These are phyloP conservation scores for Marisa cornuarietis DNA, from an alignment of 1,140 invertebrate species.

Conservation along the genomic window DNA sequence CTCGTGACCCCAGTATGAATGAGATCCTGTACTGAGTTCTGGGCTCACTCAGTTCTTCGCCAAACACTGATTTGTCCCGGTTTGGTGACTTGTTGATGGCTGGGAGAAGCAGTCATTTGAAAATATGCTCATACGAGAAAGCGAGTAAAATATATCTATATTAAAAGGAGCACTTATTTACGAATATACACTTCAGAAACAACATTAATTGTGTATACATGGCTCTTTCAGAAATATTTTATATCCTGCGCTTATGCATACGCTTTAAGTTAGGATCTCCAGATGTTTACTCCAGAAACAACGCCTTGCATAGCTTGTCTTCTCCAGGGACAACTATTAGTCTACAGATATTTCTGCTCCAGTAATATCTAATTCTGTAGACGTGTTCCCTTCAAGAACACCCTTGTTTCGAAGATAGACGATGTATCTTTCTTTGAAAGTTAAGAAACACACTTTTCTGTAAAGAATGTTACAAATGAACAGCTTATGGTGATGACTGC, in stretches of 20 bases:
- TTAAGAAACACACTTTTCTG: background rate
- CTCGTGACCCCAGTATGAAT: background rate
- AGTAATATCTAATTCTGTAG: background rate
- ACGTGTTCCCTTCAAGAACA: background rate
- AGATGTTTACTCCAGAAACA: no score
- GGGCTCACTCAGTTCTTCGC: background rate
- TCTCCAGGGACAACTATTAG: background rate
- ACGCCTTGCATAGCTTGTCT: no score
- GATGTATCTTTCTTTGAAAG: background rate
- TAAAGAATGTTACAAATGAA: background rate
- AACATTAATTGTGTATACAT: no score
- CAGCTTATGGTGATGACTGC: background rate
- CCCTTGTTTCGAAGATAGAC: background rate
- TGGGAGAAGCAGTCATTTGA: background rate
- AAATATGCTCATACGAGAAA: background rate
- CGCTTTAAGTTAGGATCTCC: no score
- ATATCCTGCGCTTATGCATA: no score
- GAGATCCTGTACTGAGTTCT: slow-evolving; percentile 10
- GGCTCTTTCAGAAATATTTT: no score
- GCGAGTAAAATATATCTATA: no score
- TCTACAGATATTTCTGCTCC: background rate
- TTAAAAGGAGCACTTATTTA: no score
- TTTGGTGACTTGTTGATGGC: background rate
- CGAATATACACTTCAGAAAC: no score
- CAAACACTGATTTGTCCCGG: background rate